Base-by-base conservation (phyloP, 2,888 invertebrate species). In the Zele albiditarsus region DNA sequence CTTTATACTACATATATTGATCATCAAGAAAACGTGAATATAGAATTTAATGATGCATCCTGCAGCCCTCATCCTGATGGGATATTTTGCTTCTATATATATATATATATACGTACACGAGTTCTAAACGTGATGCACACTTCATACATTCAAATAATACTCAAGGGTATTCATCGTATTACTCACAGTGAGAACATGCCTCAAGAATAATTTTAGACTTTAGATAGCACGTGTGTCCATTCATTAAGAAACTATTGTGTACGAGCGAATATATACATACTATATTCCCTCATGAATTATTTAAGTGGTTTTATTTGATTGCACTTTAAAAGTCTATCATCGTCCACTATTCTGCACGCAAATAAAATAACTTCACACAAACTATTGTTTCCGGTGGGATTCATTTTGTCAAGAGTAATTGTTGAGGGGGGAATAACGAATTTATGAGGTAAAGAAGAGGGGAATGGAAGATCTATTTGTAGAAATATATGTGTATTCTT, bases 21-120 rank as follows among this genome's bases (percentile, higher is more conserved):
- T 25, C 33, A 69, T 68, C 3, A 38, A 20, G 58, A 31, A 58
- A 28, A 58, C 38, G 16, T 69, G 53, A 68, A 68, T 68, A 31
- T 69, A 58, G 25, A 69, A 69, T 69, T 69, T 58, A 69, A 69
- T 69, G 69, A 69, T 58, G 20, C 69, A 10, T 69, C 38, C 25
- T 27, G 16, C 20, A 53, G 28, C 10, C 28, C 31, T 28, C 20
- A 68, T 53, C 16, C 27, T 25, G n/a, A 49, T 27, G 46, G 46
- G 66, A 42, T 42, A 20, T 27, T 28, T 27, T 23, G 3, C 8
- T 53, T 53, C n/a, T 5, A 20, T 53, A 14, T 46, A 14, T 46
- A 46, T 8, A 16, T 46, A n/a, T n/a, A n/a, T 53, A n/a, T 2
- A 38, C 12, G 38, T 38, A 14, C n/a, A 5, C 4, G 46, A n/a